Conservation (phyloP, 2,797 vertebrate species). For the Coendou prehensilis region DNA sequence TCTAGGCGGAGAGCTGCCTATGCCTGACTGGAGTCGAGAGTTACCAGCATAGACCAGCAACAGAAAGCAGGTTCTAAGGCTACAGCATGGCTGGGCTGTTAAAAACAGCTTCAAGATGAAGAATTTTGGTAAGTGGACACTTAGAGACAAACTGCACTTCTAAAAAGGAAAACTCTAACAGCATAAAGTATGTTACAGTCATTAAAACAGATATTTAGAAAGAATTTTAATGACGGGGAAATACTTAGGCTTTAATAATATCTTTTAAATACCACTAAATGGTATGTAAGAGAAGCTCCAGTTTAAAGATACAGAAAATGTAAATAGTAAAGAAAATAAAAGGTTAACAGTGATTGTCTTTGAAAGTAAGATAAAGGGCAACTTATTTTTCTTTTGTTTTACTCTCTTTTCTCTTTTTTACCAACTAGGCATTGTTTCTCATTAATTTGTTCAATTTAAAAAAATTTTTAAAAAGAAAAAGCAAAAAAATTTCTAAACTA, state of each 20-base stretch:
- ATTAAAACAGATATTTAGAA: neutral
- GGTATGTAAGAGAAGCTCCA: neutral
- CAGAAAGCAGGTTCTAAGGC: fast-evolving
- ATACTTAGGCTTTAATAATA: neutral
- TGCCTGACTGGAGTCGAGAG: neutral
- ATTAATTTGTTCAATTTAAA: neutral
- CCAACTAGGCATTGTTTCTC: neutral
- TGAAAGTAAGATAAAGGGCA: neutral
- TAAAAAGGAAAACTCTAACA: neutral
- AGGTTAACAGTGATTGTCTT: neutral
- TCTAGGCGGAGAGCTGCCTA: neutral
- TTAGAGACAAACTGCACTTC: neutral
- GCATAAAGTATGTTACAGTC: neutral
- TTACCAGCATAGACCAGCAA: fast-evolving
- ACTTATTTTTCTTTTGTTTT: neutral
- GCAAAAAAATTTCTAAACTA: neutral
- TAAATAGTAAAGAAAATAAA: neutral
- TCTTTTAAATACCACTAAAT: neutral
- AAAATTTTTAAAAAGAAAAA: neutral
- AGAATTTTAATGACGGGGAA: neutral
- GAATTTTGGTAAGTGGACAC: neutral
- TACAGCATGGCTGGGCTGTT: no score
- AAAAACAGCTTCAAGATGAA: neutral
- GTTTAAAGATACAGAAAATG: neutral
- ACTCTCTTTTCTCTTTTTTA: constrained; percentile 36